A percentile compares a stretch with the other conserved stretches of the same genome.
Evolutionary conservation across 2,113 vertebrate genomes (phyloP).

Genomic region (rat (Rattus norvegicus)): DNA sequence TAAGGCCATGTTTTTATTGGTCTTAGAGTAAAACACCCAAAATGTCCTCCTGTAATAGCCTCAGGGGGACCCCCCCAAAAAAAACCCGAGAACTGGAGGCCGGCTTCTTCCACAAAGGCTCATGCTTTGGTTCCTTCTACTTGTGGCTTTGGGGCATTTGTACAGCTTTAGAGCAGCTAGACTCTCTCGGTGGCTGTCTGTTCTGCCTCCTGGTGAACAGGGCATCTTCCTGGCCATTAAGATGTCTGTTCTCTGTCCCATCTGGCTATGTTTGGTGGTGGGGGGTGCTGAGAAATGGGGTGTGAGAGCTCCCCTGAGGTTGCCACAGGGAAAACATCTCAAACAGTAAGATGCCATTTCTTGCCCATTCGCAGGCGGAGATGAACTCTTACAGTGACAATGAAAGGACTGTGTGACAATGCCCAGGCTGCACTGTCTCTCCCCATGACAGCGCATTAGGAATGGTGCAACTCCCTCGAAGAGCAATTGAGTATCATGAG

Average conservation of each 20-base stretch:
- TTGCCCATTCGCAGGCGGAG: not conserved
- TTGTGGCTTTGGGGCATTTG: not conserved
- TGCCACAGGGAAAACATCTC: not conserved
- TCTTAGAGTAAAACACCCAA: constrained; percentile 48
- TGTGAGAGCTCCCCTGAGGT: not conserved
- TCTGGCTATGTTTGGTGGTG: not conserved
- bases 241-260: not conserved
- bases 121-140: not conserved
- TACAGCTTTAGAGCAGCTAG: not conserved
- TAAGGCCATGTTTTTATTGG: constrained; percentile 53
- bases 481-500: not conserved
- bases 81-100: not conserved
- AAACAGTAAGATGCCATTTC: not conserved
- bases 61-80: not conserved
- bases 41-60: not conserved
- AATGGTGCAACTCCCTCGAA: not conserved
- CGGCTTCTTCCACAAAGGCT: not conserved
- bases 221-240: not conserved
- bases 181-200: not conserved
- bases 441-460: not conserved
- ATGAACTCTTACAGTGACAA: not conserved
- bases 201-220: not conserved
- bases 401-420: not conserved
- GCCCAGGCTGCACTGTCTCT: not conserved
- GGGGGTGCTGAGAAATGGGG: not conserved